phyloP scores from a whole-genome alignment of 1,140 invertebrate species.

The Diorhabda carinulata region DNA sequence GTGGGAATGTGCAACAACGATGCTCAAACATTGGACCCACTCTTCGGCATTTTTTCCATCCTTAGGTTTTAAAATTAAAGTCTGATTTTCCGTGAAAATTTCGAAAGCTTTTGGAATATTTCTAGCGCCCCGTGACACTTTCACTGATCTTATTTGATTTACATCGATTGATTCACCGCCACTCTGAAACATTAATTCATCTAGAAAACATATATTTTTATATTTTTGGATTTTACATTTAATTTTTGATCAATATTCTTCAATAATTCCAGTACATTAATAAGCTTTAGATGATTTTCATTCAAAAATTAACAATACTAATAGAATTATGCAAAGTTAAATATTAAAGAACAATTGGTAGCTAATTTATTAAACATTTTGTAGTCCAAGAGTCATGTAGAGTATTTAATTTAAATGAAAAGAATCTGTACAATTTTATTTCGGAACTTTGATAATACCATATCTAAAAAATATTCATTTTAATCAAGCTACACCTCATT shows the following conservation, averaged over 20 bases:
- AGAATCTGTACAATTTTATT: no score
- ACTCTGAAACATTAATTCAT: slow-evolving; percentile 51
- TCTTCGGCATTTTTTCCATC: slow-evolving; percentile 92
- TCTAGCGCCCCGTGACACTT: slow-evolving; percentile 76
- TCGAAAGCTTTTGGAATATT: slow-evolving; percentile 94
- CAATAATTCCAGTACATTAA: no score
- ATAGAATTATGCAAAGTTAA: no score
- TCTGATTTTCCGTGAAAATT: slow-evolving; percentile 91
- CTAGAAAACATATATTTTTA: neutral
- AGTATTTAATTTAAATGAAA: no score
- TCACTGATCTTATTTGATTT: slow-evolving; percentile 87
- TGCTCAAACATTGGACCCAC: slow-evolving; percentile 88
- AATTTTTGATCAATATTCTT: neutral
- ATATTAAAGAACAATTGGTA: no score
- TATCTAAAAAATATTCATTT: no score
- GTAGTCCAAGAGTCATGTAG: no score
- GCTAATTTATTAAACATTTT: no score
- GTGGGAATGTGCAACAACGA: slow-evolving; percentile 80
- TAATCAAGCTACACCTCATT: no score
- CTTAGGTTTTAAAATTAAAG: slow-evolving; percentile 87
- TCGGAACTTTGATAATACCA: no score
- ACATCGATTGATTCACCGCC: slow-evolving; percentile 76
- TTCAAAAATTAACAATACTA: no score
- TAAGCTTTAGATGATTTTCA: no score
- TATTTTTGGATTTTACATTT: neutral